A percentile compares a stretch with the other conserved stretches of the same genome.
phyloP scores from a whole-genome alignment of 2,888 invertebrate species.

The Ophonus ardosiacus region DNA sequence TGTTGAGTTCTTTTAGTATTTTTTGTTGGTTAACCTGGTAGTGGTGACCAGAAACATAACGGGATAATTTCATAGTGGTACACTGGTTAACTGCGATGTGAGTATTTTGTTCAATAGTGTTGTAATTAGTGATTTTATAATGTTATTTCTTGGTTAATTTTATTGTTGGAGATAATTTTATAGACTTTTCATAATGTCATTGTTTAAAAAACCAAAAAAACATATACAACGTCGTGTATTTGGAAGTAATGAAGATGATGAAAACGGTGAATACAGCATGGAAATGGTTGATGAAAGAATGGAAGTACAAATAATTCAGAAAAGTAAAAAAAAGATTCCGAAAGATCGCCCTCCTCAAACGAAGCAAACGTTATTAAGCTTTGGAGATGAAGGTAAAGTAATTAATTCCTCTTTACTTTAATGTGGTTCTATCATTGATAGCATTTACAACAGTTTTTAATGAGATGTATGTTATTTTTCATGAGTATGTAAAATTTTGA shows the following conservation, averaged over 20 bases:
- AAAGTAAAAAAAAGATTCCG: slow-evolving; percentile 70
- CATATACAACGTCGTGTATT: slow-evolving; percentile 88
- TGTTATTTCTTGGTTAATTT: slow-evolving; percentile 5
- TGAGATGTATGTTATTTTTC: too few relatives aligned
- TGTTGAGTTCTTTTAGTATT: neutral
- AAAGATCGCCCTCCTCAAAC: slow-evolving; percentile 72
- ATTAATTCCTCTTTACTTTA: too few relatives aligned
- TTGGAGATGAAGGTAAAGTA: slow-evolving; percentile 84
- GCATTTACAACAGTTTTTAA: too few relatives aligned
- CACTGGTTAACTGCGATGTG: neutral
- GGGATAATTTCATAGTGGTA: slow-evolving; percentile 17
- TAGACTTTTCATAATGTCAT: slow-evolving; percentile 79
- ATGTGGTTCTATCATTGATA: too few relatives aligned
- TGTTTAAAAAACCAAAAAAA: slow-evolving; percentile 93
- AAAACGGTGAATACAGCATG: slow-evolving; percentile 78
- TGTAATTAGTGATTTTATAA: neutral
- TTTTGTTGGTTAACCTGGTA: slow-evolving; percentile 23
- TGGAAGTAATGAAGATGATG: slow-evolving; percentile 83
- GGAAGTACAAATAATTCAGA: slow-evolving; percentile 68
- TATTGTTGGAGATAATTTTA: neutral
- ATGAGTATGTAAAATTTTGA: too few relatives aligned
- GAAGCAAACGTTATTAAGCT: slow-evolving; percentile 85
- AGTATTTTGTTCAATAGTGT: slow-evolving; percentile 5
- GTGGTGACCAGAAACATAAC: slow-evolving; percentile 3
- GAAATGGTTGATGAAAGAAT: slow-evolving; percentile 72